Evolutionary conservation across 2,113 vertebrate genomes (phyloP), one percentile per base, ranked within the genome.

Genomic region (Numida meleagris): DNA sequence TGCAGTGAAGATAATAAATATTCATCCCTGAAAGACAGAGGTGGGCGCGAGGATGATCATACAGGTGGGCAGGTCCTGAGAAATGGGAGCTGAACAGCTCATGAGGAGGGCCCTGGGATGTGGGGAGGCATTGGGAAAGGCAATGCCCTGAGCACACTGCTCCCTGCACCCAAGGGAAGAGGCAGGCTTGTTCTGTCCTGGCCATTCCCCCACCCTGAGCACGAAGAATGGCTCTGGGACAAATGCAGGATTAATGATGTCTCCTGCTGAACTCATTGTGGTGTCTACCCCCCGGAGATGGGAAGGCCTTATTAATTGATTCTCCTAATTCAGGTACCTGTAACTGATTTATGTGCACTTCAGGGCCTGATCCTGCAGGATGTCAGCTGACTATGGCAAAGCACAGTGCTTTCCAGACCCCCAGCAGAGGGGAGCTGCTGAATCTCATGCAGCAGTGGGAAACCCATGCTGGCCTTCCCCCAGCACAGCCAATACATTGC

Each of bases 331-430:
- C 89, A 96, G 75, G 80, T 31, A 82, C 43, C 91, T 96, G 93
- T 94, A 70, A 92, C 93, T 93, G 94, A 97, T 97, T 96, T 93
- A 90, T 90, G 53, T 25, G 67, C n/a, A 46, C 46, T 33, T 65
- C 18, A 31, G 46, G 72, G 36, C 59, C 72, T 65, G 72, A 84
- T 81, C 38, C 70, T 84, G 38, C 74, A 79, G 38, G 66, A 51
- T 5, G 8, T 24, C 16, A 68, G 23, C 63, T 83, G 40, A 34
- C 31, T 76, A 75, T 38, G 53, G 48, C 8, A 6, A 86, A 55
- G 40, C 0, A 1, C 25, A 25, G 25, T 3, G 4, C 51, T 74
- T 81, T 81, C 65, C 73, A 61, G 63, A 79, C 36, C 18, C 43
- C 31, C 55, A 68, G 63, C 45, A 42, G 65, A 67, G 17, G 16